These are phyloP conservation scores for Panzeria rudis DNA, from an alignment of 2,888 invertebrate species.

Conservation along the genomic window DNA sequence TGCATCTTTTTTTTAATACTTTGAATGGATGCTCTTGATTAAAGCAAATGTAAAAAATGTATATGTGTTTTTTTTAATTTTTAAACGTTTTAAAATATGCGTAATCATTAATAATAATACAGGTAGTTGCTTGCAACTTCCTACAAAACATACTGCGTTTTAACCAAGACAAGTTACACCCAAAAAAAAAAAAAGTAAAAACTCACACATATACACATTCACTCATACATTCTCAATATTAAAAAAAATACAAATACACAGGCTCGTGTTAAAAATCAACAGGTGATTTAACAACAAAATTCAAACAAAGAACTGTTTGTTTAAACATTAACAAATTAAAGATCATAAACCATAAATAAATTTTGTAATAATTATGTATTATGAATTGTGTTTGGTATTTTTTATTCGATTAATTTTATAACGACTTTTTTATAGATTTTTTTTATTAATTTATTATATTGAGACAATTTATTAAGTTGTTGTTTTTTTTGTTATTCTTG, in stretches of 20 bases:
- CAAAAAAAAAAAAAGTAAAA: slow-evolving; percentile 1
- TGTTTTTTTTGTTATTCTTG: slow-evolving; percentile 61
- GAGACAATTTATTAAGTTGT: background rate
- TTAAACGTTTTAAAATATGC: slow-evolving; percentile 61
- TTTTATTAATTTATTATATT: background rate
- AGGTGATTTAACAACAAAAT: slow-evolving; percentile 59
- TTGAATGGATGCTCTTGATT: slow-evolving; percentile 54
- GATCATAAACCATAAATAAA: slow-evolving; percentile 32
- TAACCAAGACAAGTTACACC: slow-evolving; percentile 30
- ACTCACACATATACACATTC: background rate
- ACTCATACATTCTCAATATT: background rate
- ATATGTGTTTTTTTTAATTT: slow-evolving; percentile 3
- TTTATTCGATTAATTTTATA: background rate
- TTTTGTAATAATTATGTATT: background rate
- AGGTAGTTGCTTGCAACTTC: slow-evolving; percentile 61
- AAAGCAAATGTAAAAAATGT: slow-evolving; percentile 20
- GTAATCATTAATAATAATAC: slow-evolving; percentile 67
- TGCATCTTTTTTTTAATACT: slow-evolving; percentile 46
- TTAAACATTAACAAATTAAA: slow-evolving; percentile 42
- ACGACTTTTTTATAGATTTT: background rate
- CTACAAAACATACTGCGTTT: slow-evolving; percentile 21
- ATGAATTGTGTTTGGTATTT: background rate
- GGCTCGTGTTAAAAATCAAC: slow-evolving; percentile 66
- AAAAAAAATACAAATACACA: slow-evolving; percentile 1
- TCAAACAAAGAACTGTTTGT: slow-evolving; percentile 29